Percentiles rank a stretch among this genome's conserved stretches.
phyloP scores from a whole-genome alignment of 1,140 invertebrate genomes.

The Heliothis subflexa region DNA sequence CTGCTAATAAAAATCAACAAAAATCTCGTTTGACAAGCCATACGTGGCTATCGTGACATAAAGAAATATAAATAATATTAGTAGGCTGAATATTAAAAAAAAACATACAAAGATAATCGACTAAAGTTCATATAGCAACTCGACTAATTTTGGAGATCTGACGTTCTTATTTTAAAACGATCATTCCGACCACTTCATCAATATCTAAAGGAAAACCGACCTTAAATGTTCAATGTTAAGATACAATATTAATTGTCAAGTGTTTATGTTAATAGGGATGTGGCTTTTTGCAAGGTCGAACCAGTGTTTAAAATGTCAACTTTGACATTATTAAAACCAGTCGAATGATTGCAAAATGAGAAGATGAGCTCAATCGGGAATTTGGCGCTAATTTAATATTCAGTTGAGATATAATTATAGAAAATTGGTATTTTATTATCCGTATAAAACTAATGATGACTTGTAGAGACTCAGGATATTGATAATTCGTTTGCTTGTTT shows the following conservation, averaged over 20 bases:
- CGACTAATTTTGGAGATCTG: conserved; percentile 16
- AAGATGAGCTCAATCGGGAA: conserved; percentile 45
- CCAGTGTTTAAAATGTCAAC: conserved; percentile 58
- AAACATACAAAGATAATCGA: neutral
- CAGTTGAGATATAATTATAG: neutral
- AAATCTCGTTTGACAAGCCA: too few species aligned
- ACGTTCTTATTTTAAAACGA: conserved; percentile 8
- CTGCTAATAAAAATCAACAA: too few species aligned
- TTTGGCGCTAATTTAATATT: neutral
- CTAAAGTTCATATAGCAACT: conserved; percentile 12
- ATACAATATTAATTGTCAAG: conserved; percentile 45
- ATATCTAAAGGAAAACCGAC: conserved; percentile 26
- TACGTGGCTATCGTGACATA: too few species aligned
- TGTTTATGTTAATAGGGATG: conserved; percentile 43
- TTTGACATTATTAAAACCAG: conserved; percentile 67
- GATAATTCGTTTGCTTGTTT: too few species aligned
- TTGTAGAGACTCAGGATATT: neutral
- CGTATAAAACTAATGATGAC: neutral
- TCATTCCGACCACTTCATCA: neutral
- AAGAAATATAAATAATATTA: neutral
- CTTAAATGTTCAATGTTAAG: neutral
- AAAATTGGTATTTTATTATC: neutral
- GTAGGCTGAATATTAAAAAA: neutral
- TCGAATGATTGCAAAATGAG: conserved; percentile 56
- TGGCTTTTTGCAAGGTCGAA: conserved; percentile 65